Conservation (phyloP, 2,797 vertebrate species). For the Pelodytes ibericus region DNA sequence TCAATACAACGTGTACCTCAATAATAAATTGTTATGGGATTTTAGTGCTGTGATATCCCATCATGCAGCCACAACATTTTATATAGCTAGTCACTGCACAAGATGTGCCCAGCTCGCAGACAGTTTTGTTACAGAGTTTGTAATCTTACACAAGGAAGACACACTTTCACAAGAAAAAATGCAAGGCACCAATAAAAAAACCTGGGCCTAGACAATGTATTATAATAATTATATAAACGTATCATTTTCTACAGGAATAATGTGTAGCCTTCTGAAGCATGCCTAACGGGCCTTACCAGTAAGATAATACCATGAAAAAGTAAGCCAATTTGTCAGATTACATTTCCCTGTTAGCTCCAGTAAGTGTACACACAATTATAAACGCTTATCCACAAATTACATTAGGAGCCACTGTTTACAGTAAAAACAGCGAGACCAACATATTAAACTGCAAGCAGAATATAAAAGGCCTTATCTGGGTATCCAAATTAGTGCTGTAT, state of each 20-base stretch:
- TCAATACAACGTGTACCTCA: no score
- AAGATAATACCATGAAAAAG: not conserved
- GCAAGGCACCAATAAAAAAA: not conserved
- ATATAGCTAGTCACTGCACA: no score
- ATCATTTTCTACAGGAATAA: not conserved
- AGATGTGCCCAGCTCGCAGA: no score
- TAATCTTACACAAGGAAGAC: no score
- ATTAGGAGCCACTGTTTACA: not conserved
- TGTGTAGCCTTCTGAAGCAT: not conserved
- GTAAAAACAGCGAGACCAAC: not conserved
- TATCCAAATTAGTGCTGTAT: no score
- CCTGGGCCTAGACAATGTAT: not conserved
- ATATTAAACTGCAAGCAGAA: not conserved
- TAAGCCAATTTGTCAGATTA: slow-evolving; percentile 8
- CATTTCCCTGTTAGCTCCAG: not conserved
- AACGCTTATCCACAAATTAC: not conserved
- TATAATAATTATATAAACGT: not conserved
- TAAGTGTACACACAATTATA: not conserved
- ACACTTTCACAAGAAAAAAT: no score
- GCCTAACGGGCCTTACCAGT: not conserved
- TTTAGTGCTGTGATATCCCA: no score
- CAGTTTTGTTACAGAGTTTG: no score
- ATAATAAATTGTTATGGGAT: no score
- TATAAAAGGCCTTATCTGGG: no score
- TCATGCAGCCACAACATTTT: no score